Conservation (phyloP, 2,113 vertebrate species). For the Amblyopsis rosae region DNA sequence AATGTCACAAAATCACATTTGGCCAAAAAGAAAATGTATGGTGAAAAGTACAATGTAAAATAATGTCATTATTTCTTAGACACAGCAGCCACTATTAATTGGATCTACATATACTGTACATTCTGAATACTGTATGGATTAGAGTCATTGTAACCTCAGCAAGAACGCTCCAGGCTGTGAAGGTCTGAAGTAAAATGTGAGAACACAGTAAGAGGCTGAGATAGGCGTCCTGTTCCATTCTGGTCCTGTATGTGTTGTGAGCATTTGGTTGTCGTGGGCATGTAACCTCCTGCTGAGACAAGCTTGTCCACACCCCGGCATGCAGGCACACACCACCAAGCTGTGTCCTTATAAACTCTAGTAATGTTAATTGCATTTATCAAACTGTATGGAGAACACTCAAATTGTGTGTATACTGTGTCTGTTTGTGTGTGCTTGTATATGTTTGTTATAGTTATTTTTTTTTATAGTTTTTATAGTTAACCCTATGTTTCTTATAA, state of each 20-base stretch:
- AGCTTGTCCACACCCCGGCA: constrained; percentile 35
- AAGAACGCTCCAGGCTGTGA: too few relatives aligned
- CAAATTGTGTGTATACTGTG: not conserved
- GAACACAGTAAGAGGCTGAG: too few relatives aligned
- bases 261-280: constrained; percentile 17
- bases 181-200: too few relatives aligned
- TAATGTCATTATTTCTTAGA: too few relatives aligned
- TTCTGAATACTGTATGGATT: too few relatives aligned
- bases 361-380: constrained; percentile 56
- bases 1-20: too few relatives aligned
- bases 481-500: not conserved
- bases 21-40: too few relatives aligned
- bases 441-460: not conserved
- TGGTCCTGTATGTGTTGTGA: not conserved
- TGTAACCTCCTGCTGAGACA: constrained; percentile 47
- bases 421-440: constrained; percentile 29
- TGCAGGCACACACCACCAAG: constrained; percentile 5
- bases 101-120: too few relatives aligned
- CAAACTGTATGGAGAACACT: constrained; percentile 29
- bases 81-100: too few relatives aligned
- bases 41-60: too few relatives aligned
- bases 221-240: not conserved
- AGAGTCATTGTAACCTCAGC: too few relatives aligned
- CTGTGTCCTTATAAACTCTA: constrained; percentile 34
- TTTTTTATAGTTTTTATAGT: too few relatives aligned